Evolutionary conservation across 2,113 vertebrate species (phyloP), one percentile per base, ranked within the genome.

Genomic region (Apodemus speciosus): DNA sequence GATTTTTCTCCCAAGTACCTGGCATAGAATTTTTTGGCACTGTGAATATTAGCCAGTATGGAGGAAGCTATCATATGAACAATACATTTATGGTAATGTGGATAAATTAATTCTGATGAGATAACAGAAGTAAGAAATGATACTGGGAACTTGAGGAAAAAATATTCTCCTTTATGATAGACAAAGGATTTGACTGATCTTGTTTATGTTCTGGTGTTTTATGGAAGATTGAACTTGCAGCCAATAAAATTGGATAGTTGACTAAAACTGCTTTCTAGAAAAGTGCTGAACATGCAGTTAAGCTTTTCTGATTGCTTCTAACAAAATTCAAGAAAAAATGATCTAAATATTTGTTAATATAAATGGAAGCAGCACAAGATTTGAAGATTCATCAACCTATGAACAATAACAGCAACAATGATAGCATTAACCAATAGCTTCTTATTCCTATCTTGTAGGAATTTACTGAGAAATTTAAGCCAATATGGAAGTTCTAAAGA

Each of bases 391-490:
- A 0, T 66, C 20, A 53, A 9, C 6, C 9, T 72, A 86, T n/a
- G 2, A 49, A 43, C 73, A 93, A n/a, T 83, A 89, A 58, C 16
- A 25, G 27, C 6, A 91, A 30, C 9, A n/a, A 72, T 40, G 60
- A 75, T 92, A 75, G 32, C 60, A 85, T 51, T 27, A 87, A 8
- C 71, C 30, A 49, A 38, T 43, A 89, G 23, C 7, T 30, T 92
- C 60, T 77, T 76, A 43, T 49, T 76, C 27, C 35, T 89, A 46
- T 69, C 4, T 13, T 93, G 46, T 43, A 21, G 15, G 9, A 49
- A 2, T 89, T 10, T 62, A 35, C 20, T 84, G 10, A 94, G 35
- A 86, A 16, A 68, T 86, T 60, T 96, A 88, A 95, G 32, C 46
- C 56, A 53, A 25, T 49, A 89, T 68, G 49, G 38, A 56, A 85